Evolutionary conservation across 2,797 vertebrate species (phyloP), one percentile per base, ranked within the genome.

Genomic region (Peromyscus eremicus): DNA sequence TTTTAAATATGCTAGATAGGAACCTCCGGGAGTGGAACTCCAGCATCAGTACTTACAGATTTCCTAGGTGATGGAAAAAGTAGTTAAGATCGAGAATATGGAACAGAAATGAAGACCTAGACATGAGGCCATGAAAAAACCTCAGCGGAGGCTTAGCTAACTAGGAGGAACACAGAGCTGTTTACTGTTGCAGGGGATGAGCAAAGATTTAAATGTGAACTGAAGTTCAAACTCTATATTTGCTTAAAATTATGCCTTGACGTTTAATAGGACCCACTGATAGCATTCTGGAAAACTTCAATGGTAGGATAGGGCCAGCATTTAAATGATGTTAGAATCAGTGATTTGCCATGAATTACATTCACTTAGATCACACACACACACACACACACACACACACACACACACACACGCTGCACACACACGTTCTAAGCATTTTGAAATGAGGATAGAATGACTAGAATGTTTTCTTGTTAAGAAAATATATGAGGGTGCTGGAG

Each of bases 241-340:
- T 82, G 29, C 79, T 64, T 86, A 77, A 95, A 62, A 80, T 84
- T 97, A 75, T 55, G 55, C 19, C 46, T 92, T 70, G 11, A 43
- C 91, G 25, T 94, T 91, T 92, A 82, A 62, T 90, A 21, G 70
- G 49, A 84, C 55, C 23, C 70, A 64, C 52, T n/a, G 21, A 23
- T 85, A 66, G 60, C 77, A 29, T 91, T 97, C 91, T 89, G 76
- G 80, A 95, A 97, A 97, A 82, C 12, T 6, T 1, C 1, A 95
- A n/a, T 83, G 66, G 34, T 81, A 68, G 27, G 49, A 37, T 79
- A 73, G 37, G 34, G 21, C 89, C 64, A 82, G 64, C 80, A 49
- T 89, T 95, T 83, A 80, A 91, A 89, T 83, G 55, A 86, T 23
- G 37, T 81, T 81, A 29, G 90, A 86, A 55, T 17, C 23, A 29